These are phyloP conservation scores for Equus quagga DNA, from an alignment of 2,113 vertebrate species.

Conservation along the genomic window DNA sequence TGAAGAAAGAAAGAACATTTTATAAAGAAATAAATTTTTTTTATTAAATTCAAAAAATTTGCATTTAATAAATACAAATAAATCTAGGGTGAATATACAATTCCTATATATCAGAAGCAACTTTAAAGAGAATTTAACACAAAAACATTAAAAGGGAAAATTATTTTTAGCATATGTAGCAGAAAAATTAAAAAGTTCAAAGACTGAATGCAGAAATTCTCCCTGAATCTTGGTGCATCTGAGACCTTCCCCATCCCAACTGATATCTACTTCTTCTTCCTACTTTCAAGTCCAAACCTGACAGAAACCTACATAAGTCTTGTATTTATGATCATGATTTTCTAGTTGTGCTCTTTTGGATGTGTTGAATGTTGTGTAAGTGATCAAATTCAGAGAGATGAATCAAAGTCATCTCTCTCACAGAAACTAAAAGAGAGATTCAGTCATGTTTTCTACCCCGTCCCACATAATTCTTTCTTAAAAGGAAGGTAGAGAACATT, in stretches of 20 bases:
- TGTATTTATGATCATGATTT: conserved; percentile 92
- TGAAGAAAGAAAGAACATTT: too few relatives aligned
- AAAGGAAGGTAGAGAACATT: background rate
- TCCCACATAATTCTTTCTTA: background rate
- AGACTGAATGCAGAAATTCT: background rate
- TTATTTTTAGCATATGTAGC: background rate
- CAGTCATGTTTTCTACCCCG: background rate
- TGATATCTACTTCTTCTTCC: background rate
- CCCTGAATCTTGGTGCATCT: background rate
- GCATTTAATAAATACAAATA: background rate
- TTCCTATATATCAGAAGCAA: background rate
- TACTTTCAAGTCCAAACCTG: background rate
- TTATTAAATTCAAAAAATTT: too few relatives aligned
- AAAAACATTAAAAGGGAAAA: background rate
- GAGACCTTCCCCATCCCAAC: rapidly evolving
- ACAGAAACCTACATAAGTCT: conserved; percentile 91
- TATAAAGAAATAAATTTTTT: too few relatives aligned
- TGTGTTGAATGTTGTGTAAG: conserved; percentile 95
- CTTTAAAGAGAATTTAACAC: background rate
- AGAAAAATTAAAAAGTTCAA: background rate
- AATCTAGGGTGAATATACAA: background rate
- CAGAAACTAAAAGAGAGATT: background rate
- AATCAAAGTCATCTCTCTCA: conserved; percentile 90
- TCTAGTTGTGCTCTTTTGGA: conserved; percentile 92
- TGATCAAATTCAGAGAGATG: conserved; percentile 94